Evolutionary conservation across 2,888 invertebrate species (phyloP), one percentile per base, ranked within the genome.

Genomic region (Drosophila anceps): DNA sequence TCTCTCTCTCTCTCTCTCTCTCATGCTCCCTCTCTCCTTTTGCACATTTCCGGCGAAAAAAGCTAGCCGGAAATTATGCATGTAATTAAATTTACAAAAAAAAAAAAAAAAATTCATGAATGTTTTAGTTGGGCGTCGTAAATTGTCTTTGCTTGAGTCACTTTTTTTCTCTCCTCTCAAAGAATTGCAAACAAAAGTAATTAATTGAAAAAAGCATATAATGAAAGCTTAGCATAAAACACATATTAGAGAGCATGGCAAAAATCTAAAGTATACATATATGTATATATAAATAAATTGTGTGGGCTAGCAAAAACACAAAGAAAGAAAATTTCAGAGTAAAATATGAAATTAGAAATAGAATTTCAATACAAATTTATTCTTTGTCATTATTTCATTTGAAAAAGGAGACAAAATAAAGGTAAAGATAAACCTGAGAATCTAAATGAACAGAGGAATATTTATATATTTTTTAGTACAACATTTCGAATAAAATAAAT

Each of bases 51-150:
- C 55, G 27, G 53, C 54, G 48, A 72, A 67, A 73, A 51, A 76
- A 64, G 66, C 73, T 70, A 63, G 51, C 75, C 74, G 78, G 68
- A 73, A 69, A 76, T 76, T 80, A 70, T 73, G 74, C 73, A 75
- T 67, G 77, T 74, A 77, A 77, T 77, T 81, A 81, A 79, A 72
- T 76, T 79, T 67, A 62, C 54, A 68, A 50, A 65, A 48, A 48
- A 10, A 50, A 65, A 48, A 48, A 10, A 18, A 48, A 48, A 51
- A 61, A 57, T 41, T 41, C 46, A 58, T 50, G 39, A 67, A 69
- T 69, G 41, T 71, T 71, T 62, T 68, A 65, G 51, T 57, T 62
- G 48, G 10, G 1, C 46, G 46, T 46, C 43, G 44, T 57, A 63
- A 65, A 77, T 66, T 65, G 55, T 63, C 48, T 35, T 41, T 50